These are phyloP conservation scores for Cataglyphis livida DNA, from an alignment of 2,888 invertebrate genomes.

Conservation along the genomic window DNA sequence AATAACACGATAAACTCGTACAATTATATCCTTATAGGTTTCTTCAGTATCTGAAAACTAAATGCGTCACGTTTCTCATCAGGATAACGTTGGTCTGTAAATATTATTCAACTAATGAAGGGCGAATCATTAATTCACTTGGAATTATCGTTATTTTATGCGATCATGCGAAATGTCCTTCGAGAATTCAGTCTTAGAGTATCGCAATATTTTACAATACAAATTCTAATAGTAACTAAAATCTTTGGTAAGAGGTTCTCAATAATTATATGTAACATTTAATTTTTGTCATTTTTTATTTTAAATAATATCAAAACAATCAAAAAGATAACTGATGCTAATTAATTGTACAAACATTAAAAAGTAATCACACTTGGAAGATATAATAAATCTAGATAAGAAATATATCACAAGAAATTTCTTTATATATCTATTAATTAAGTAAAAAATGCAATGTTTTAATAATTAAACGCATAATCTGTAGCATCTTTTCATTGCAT, in stretches of 20 bases:
- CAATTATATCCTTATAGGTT: background rate
- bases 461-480: background rate
- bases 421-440: background rate
- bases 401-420: background rate
- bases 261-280: background rate
- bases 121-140: slow-evolving; percentile 39
- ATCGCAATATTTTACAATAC: background rate
- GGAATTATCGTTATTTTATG: slow-evolving; percentile 51
- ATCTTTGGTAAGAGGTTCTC: background rate
- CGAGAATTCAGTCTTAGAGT: background rate
- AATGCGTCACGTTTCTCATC: slow-evolving; percentile 28
- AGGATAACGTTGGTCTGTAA: slow-evolving; percentile 18
- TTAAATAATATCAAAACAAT: background rate
- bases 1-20: background rate
- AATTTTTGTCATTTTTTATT: background rate
- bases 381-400: background rate
- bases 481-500: background rate
- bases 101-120: background rate
- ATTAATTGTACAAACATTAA: background rate
- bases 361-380: background rate
- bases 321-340: background rate
- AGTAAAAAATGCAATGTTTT: background rate
- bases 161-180: background rate
- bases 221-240: background rate
- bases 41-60: slow-evolving; percentile 35